Evolutionary conservation across 2,888 invertebrate species (phyloP).

Genomic region (Drosophila paucipuncta): DNA sequence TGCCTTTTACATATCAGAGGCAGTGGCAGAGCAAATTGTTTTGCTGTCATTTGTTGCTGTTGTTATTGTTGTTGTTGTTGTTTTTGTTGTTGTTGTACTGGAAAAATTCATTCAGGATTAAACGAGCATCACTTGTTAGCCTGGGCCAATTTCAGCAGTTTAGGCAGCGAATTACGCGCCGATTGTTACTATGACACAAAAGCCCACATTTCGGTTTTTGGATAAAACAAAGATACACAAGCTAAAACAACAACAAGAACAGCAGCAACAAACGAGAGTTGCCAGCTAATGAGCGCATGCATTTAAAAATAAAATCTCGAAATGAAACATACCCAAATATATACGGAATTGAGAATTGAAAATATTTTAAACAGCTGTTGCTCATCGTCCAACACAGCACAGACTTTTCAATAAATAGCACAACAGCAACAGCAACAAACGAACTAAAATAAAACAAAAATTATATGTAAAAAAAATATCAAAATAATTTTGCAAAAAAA

Average conservation of each 20-base stretch:
- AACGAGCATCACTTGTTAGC: conserved; percentile 25
- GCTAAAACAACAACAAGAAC: conserved; percentile 19
- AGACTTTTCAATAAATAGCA: conserved; percentile 64
- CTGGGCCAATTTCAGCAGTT: conserved; percentile 30
- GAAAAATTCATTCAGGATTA: conserved; percentile 26
- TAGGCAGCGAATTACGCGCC: conserved; percentile 7
- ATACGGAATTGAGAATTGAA: conserved; percentile 73
- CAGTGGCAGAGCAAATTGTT: conserved; percentile 69
- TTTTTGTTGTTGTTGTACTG: conserved; percentile 37
- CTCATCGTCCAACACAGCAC: conserved; percentile 69
- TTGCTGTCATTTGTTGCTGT: conserved; percentile 28
- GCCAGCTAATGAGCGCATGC: conserved; percentile 76
- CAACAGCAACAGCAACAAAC: conserved; percentile 40
- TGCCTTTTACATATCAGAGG: conserved; percentile 78
- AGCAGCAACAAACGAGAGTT: conserved; percentile 15
- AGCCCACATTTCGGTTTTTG: conserved; percentile 65
- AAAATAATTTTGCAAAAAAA: conserved; percentile 31
- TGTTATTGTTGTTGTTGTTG: conserved; percentile 23
- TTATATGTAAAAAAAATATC: conserved; percentile 19
- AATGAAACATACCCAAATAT: conserved; percentile 79
- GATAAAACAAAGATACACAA: conserved; percentile 36
- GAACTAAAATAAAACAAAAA: conserved; percentile 42
- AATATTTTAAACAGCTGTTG: conserved; percentile 79
- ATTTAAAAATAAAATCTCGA: conserved; percentile 75
- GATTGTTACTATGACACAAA: conserved; percentile 70